phyloP scores from a whole-genome alignment of 2,888 invertebrate genomes.

The Sesia apiformis region DNA sequence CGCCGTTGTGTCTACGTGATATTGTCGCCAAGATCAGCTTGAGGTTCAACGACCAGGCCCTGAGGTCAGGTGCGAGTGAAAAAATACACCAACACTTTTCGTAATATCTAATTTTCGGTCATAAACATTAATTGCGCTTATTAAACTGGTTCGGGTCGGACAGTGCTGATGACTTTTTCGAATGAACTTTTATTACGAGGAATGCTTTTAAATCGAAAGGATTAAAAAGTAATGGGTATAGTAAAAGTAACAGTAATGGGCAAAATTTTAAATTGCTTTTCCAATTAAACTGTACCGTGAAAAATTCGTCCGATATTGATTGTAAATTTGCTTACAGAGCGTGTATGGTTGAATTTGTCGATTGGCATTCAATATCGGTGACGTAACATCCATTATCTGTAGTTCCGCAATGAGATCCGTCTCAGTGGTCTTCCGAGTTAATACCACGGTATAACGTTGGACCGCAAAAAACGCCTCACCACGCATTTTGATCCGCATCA shows the following conservation, averaged over 20 bases:
- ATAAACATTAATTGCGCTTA: conserved; percentile 50
- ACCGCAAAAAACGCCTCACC: background rate
- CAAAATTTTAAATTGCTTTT: background rate
- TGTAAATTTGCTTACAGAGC: too few species aligned
- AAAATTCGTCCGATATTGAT: too few species aligned
- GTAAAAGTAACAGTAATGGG: too few species aligned
- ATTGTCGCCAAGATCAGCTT: conserved; percentile 27
- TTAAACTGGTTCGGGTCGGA: conserved; percentile 19
- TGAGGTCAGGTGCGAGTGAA: conserved; percentile 50
- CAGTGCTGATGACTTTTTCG: background rate
- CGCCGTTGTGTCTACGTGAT: conserved; percentile 47
- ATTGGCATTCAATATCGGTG: too few species aligned
- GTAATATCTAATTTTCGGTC: conserved; percentile 55
- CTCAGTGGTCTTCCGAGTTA: background rate
- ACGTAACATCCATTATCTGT: conserved; percentile 3
- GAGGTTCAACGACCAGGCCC: conserved; percentile 50
- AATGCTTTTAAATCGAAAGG: background rate
- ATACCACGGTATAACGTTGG: background rate
- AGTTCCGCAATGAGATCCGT: conserved; percentile 5
- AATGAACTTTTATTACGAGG: background rate
- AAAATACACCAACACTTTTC: conserved; percentile 38
- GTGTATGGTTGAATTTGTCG: too few species aligned
- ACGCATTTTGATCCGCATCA: conserved; percentile 18
- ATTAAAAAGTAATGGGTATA: background rate
- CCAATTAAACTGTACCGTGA: too few species aligned